Conservation (phyloP, 2,888 invertebrate species). For the Melanchra persicariae region DNA sequence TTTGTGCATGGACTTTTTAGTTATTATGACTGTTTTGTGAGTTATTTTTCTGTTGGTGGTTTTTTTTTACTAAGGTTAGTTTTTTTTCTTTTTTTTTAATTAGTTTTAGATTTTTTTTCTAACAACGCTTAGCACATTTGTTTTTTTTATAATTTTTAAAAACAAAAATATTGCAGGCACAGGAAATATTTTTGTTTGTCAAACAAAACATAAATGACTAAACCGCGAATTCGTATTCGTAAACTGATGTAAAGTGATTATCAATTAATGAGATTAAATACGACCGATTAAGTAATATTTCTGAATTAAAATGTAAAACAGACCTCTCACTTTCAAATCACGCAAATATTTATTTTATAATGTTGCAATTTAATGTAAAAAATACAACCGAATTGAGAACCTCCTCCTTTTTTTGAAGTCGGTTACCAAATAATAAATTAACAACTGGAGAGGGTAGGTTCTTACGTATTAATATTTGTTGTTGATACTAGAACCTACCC, state of each 20-base stretch:
- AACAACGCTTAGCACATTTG: background rate
- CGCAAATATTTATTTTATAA: background rate
- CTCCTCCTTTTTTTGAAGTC: no score
- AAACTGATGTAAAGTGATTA: background rate
- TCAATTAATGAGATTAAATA: background rate
- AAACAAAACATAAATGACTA: background rate
- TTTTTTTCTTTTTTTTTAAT: background rate
- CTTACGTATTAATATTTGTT: background rate
- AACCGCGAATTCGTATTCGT: background rate
- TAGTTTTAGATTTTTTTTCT: background rate
- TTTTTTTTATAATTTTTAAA: background rate
- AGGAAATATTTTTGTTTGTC: background rate
- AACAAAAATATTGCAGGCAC: background rate
- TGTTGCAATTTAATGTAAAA: background rate
- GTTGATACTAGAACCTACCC: no score
- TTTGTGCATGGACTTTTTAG: constrained; percentile 56
- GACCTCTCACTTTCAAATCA: background rate
- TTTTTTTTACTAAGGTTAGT: constrained; percentile 37
- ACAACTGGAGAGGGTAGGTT: background rate
- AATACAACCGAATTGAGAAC: no score
- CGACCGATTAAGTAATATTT: background rate
- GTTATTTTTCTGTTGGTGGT: constrained; percentile 33
- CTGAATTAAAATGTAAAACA: background rate
- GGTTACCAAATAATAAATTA: background rate
- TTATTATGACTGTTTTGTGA: constrained; percentile 48